These are phyloP conservation scores for Chymomyza costata DNA, from an alignment of 1,140 invertebrate genomes.

Conservation along the genomic window DNA sequence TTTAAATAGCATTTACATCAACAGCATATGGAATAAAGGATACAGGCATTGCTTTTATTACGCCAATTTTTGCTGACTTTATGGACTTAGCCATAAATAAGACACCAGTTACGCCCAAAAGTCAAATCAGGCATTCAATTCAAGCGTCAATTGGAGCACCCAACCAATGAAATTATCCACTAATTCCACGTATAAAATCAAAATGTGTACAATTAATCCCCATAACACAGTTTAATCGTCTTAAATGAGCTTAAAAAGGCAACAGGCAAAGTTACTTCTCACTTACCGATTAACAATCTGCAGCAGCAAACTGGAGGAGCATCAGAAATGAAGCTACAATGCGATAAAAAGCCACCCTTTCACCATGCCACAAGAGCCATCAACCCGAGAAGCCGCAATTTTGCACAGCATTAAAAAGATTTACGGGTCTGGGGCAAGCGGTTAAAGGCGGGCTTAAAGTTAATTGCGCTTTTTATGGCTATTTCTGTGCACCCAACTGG, in stretches of 20 bases:
- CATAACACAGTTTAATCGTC: constrained; percentile 64
- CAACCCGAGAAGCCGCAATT: constrained; percentile 12
- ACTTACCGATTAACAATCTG: constrained; percentile 4
- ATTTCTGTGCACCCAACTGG: constrained; percentile 1
- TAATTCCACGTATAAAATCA: constrained; percentile 9
- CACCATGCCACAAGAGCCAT: not conserved
- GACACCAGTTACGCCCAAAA: no score
- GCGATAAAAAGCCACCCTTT: constrained; percentile 1
- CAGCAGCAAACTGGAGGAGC: constrained; percentile 10
- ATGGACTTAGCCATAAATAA: no score
- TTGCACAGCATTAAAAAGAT: constrained; percentile 42
- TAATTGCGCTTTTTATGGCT: constrained; percentile 64
- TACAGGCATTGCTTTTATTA: no score
- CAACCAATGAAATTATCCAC: no score
- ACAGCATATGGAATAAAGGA: no score
- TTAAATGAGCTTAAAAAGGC: constrained; percentile 61
- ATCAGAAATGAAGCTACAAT: constrained; percentile 4
- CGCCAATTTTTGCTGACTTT: no score
- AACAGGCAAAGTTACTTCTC: constrained; percentile 15
- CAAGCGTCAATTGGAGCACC: no score
- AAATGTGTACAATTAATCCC: constrained; percentile 58
- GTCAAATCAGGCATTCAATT: no score
- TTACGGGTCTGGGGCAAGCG: constrained; percentile 13
- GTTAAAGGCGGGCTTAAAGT: constrained; percentile 47
- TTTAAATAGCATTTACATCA: no score